A percentile compares a stretch with the other conserved stretches of the same genome.
These are phyloP conservation scores for Tethya wilhelma DNA, from an alignment of 37 sponge, comb jelly and placozoan species.

Conservation along the genomic window DNA sequence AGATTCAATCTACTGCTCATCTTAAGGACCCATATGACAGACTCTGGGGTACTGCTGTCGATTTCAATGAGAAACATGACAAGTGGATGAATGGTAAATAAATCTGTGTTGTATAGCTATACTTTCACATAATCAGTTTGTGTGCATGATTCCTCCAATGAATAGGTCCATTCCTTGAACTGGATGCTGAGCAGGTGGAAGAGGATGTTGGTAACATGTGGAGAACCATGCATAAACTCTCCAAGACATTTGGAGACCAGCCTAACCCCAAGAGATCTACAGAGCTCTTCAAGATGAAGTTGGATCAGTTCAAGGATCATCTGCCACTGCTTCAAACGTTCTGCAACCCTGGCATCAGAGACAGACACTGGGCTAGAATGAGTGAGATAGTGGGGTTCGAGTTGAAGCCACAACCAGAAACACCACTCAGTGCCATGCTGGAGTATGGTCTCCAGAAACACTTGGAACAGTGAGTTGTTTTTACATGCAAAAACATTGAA, in stretches of 20 bases:
- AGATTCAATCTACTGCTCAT: constrained; percentile 60
- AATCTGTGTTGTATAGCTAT: no score
- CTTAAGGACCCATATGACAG: constrained; percentile 91
- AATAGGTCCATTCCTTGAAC: constrained; percentile 84
- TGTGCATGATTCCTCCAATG: background rate
- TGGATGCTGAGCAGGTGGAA: constrained; percentile 92
- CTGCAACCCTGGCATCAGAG: constrained; percentile 93
- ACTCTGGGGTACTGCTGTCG: constrained; percentile 91
- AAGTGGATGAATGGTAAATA: constrained; percentile 96
- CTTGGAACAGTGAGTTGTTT: constrained; percentile 73
- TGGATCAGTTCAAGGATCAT: constrained; percentile 92
- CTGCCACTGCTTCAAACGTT: constrained; percentile 89
- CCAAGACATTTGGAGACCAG: constrained; percentile 80
- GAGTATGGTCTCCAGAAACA: constrained; percentile 85
- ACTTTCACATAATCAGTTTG: background rate
- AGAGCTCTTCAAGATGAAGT: constrained; percentile 79
- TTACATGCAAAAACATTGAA: background rate
- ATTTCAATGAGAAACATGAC: constrained; percentile 86
- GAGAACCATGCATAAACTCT: constrained; percentile 92
- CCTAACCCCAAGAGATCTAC: constrained; percentile 89
- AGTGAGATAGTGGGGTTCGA: constrained; percentile 90
- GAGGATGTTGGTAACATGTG: constrained; percentile 93
- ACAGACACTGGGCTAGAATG: constrained; percentile 96
- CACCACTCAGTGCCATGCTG: constrained; percentile 86
- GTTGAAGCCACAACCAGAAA: constrained; percentile 88